A percentile compares a stretch with the other conserved stretches of the same genome.
Conservation (phyloP, 2,888 invertebrate species). For the Athripsodes cinereus region DNA sequence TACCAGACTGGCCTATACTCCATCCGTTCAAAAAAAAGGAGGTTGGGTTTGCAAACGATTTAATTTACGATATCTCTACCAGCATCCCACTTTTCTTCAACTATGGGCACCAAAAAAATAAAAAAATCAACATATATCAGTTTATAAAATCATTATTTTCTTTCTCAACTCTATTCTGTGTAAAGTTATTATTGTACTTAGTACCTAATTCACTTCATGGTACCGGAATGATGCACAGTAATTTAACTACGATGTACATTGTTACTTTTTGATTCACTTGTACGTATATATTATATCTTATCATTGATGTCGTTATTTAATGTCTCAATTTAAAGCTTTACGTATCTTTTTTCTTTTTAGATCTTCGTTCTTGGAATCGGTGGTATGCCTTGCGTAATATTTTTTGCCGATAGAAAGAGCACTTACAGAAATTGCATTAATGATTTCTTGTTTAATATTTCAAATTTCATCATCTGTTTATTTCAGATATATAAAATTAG, state of each 20-base stretch:
- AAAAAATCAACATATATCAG: too few species aligned
- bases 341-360: neutral
- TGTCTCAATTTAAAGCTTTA: too few species aligned
- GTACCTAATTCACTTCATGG: neutral
- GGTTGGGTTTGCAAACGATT: constrained; percentile 56
- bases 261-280: too few species aligned
- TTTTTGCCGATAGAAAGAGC: too few species aligned
- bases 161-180: neutral
- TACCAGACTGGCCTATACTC: constrained; percentile 93
- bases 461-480: too few species aligned
- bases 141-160: neutral
- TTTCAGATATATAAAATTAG: too few species aligned
- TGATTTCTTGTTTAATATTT: too few species aligned
- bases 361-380: neutral
- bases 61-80: neutral
- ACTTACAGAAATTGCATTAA: too few species aligned
- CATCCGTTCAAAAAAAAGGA: constrained; percentile 77
- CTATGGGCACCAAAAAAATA: neutral
- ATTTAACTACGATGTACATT: neutral
- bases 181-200: neutral
- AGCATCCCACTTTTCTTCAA: neutral
- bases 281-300: neutral
- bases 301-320: too few species aligned
- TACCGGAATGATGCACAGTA: neutral
- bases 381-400: too few species aligned